Conservation (phyloP, 2,888 invertebrate genomes). For the Orthonychiurus folsomi region DNA sequence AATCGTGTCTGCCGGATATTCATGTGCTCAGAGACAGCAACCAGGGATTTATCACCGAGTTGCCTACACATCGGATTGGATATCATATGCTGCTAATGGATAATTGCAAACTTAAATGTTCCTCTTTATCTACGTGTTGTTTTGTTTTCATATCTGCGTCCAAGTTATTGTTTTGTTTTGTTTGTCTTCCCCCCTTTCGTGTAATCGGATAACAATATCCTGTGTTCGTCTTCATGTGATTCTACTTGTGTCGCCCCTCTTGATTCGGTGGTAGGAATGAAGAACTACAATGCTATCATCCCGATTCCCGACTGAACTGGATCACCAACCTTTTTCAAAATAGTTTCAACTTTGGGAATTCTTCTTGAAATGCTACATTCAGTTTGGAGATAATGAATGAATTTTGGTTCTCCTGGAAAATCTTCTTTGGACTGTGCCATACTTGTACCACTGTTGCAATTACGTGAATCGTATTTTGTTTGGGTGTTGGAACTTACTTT, state of each 20-base stretch:
- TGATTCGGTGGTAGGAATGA: neutral
- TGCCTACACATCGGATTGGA: constrained; percentile 89
- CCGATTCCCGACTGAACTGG: no score
- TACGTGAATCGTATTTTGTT: no score
- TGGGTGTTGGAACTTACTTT: no score
- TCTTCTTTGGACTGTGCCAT: no score
- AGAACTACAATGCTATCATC: no score
- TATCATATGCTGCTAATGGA: constrained; percentile 56
- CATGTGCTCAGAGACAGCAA: constrained; percentile 84
- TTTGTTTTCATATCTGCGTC: neutral
- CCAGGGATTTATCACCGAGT: constrained; percentile 91
- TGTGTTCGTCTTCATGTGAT: neutral
- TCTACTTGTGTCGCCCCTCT: neutral
- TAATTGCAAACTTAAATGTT: constrained; percentile 5
- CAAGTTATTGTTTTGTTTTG: neutral
- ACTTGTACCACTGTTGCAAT: no score
- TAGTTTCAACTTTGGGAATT: no score
- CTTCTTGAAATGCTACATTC: no score
- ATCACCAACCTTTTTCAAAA: no score
- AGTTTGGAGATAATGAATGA: no score
- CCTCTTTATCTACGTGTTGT: constrained; percentile 17
- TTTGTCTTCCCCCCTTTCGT: constrained; percentile 6
- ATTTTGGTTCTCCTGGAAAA: no score
- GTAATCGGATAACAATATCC: neutral
- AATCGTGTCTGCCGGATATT: constrained; percentile 87